Evolutionary conservation across 2,888 invertebrate genomes (phyloP), one percentile per base, ranked within the genome.

Genomic region (Schrankia costaestrigalis): DNA sequence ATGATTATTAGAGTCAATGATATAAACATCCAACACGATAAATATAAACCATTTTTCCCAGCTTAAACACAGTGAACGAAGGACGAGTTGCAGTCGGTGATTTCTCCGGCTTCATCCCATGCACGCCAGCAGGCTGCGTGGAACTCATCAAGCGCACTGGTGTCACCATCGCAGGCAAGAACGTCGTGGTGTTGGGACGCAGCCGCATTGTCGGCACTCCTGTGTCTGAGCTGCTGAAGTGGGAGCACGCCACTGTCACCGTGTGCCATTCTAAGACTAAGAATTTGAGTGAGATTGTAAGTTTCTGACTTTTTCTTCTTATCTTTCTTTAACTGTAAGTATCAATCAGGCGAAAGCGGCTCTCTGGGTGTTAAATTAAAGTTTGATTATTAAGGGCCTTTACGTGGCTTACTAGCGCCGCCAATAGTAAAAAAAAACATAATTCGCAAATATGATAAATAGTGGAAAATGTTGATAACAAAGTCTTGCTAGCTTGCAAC

Each of bases 181-280:
- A 90, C 45, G 98, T 96, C 1, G 98, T 99, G 2, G 98, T 99
- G 10, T 76, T 99, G 22, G 99, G 99, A 0, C 91, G 99, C 54
- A 98, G 98, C 75, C 97, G 98, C 83, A 99, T 99, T 68, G 98
- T 99, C 1, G 99, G 99, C 24, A 96, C 97, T 0, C 99, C 99
- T 0, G 95, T 95, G 45, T 91, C 98, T 0, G 97, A 98, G 77
- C 89, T 99, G 15, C 90, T 99, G 19, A 96, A 97, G 76, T 99
- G 98, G 98, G 92, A 97, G 56, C 91, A 99, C 77, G 98, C 97
- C 1, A 99, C 99, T 0, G 98, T 98, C 2, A 99, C 99, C 0
- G 92, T 97, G 19, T 99, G 99, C 64, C 99, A 99, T 79, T 98
- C 99, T 0, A 94, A 93, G 83, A 99, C 99, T 0, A 92, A 91